Conservation (phyloP, 2,113 vertebrate genomes). For the Petromus typicus region DNA sequence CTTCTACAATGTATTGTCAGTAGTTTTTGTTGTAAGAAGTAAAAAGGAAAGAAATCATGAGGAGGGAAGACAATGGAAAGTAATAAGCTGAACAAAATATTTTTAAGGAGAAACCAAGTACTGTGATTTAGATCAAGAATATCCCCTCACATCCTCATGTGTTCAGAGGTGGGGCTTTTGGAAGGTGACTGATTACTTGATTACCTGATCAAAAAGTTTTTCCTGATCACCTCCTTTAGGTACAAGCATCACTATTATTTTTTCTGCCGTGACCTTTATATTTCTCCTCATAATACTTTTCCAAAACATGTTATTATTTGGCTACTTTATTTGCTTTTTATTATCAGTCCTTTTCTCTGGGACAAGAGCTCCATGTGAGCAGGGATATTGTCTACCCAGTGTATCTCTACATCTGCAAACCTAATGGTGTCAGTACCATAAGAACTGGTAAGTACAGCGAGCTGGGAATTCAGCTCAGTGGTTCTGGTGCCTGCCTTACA, state of each 20-base stretch:
- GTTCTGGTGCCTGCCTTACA: no score
- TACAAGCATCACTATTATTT: not conserved
- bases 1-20: not conserved
- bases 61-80: not conserved
- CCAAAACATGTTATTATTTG: not conserved
- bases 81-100: not conserved
- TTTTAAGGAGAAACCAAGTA: not conserved
- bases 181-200: not conserved
- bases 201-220: not conserved
- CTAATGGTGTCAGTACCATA: not conserved
- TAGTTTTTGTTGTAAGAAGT: not conserved
- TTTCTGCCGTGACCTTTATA: not conserved
- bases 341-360: not conserved
- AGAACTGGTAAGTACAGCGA: not conserved
- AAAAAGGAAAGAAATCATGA: not conserved
- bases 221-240: not conserved
- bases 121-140: not conserved
- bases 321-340: not conserved
- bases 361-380: not conserved
- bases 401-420: not conserved
- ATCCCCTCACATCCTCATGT: not conserved
- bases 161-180: not conserved
- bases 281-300: not conserved
- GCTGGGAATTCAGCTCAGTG: no score
- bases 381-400: not conserved